Evolutionary conservation across 2,797 vertebrate genomes (phyloP).

Genomic region (Microctenopoma lineatum): DNA sequence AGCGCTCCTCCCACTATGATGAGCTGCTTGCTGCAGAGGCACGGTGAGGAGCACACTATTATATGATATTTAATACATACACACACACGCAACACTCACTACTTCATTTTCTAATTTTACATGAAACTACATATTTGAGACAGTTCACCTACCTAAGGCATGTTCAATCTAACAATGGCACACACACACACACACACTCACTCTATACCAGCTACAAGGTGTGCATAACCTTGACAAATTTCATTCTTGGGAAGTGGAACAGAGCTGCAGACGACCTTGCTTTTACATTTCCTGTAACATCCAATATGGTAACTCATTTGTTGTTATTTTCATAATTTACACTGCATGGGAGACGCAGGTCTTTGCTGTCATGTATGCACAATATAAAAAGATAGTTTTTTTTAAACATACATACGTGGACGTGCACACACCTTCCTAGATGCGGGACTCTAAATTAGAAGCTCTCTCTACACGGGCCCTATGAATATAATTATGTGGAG

Average conservation of each 20-base stretch:
- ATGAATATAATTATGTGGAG: slow-evolving; percentile 80
- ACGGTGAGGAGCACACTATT: slow-evolving; percentile 84
- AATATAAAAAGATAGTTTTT: too few relatives aligned
- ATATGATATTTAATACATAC: background rate
- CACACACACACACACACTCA: background rate
- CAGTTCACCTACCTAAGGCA: background rate
- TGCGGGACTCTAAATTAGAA: slow-evolving; percentile 57
- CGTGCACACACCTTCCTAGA: slow-evolving; percentile 26
- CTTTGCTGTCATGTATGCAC: slow-evolving; percentile 11
- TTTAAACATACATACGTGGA: slow-evolving; percentile 33
- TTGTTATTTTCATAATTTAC: slow-evolving; percentile 20
- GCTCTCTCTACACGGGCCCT: slow-evolving; percentile 69
- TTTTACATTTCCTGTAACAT: slow-evolving; percentile 25
- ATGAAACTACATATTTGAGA: background rate
- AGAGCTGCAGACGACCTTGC: slow-evolving; percentile 52
- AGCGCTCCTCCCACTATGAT: slow-evolving; percentile 96
- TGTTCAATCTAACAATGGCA: slow-evolving; percentile 4
- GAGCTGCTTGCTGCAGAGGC: slow-evolving; percentile 95
- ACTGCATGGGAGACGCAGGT: slow-evolving; percentile 19
- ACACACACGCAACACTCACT: slow-evolving; percentile 1
- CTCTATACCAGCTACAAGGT: slow-evolving; percentile 1
- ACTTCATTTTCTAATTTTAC: slow-evolving; percentile 11
- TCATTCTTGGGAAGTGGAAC: slow-evolving; percentile 27
- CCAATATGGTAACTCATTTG: background rate
- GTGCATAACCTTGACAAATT: slow-evolving; percentile 52